These are phyloP conservation scores for Sterrhoptilus dennistouni DNA, from an alignment of 2,113 vertebrate genomes.

Conservation along the genomic window DNA sequence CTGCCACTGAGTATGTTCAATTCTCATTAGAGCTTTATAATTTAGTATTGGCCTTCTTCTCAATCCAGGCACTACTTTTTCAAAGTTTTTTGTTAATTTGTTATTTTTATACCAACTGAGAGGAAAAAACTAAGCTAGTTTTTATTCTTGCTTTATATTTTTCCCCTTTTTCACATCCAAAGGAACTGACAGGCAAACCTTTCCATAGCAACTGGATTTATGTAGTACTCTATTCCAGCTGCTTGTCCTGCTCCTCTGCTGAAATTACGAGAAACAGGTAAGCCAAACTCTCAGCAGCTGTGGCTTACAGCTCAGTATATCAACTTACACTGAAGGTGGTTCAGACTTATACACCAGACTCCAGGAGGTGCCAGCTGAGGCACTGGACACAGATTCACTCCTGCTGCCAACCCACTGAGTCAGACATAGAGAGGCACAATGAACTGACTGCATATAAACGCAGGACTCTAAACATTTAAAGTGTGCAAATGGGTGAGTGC, in stretches of 20 bases:
- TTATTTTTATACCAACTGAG: background rate
- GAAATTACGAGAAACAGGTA: background rate
- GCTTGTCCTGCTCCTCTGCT: background rate
- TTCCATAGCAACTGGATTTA: background rate
- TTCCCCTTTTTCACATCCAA: background rate
- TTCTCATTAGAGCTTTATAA: background rate
- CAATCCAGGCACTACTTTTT: background rate
- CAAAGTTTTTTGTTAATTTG: background rate
- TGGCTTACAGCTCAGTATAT: background rate
- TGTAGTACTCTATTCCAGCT: background rate
- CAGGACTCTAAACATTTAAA: background rate
- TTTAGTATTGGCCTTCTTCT: background rate
- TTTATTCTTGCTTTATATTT: background rate
- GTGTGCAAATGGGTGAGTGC: background rate
- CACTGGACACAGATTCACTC: background rate
- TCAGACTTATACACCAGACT: background rate
- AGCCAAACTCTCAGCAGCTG: background rate
- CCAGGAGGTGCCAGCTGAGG: background rate
- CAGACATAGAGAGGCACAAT: background rate
- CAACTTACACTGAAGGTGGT: background rate
- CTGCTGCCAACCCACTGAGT: background rate
- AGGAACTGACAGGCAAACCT: background rate
- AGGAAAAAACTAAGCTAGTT: background rate
- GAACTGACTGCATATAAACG: background rate
- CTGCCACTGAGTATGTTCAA: background rate